Evolutionary conservation across 1,140 invertebrate genomes (phyloP).

Genomic region (Thrips palmi): DNA sequence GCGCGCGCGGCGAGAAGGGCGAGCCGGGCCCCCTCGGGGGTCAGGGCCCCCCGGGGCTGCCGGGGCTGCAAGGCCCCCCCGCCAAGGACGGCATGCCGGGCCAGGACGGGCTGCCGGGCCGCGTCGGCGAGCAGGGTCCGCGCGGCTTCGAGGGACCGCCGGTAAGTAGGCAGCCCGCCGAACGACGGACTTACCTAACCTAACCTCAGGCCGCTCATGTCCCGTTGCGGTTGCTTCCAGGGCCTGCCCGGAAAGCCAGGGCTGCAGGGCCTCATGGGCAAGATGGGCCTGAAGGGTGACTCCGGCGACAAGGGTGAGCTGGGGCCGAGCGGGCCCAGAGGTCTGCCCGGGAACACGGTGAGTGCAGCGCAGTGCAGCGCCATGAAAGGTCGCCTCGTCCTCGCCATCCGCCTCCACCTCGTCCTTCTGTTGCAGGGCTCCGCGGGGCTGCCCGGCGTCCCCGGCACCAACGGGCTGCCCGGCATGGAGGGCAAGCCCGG

Average conservation of each 20-base stretch:
- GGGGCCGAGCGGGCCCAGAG: conserved; percentile 24
- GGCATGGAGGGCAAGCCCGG: conserved; percentile 21
- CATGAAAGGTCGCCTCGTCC: no score
- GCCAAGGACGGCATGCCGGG: conserved; percentile 22
- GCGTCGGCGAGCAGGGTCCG: conserved; percentile 26
- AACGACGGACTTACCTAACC: no score
- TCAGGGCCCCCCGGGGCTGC: conserved; percentile 18
- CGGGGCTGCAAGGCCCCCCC: conserved; percentile 19
- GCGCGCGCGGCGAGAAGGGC: conserved; percentile 24
- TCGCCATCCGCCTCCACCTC: no score
- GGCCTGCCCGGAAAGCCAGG: conserved; percentile 19
- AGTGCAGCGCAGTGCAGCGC: no score
- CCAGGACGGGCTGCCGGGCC: conserved; percentile 24
- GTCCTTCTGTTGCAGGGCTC: conserved; percentile 15
- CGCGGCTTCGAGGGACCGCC: conserved; percentile 22
- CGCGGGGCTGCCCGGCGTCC: conserved; percentile 16
- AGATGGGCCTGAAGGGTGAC: conserved; percentile 23
- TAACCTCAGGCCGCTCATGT: conserved; percentile 18
- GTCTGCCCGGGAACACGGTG: conserved; percentile 19
- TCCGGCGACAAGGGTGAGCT: conserved; percentile 26
- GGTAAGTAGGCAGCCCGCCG: no score
- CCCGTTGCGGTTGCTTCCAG: conserved; percentile 17
- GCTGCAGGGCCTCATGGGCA: conserved; percentile 20
- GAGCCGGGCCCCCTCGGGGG: conserved; percentile 21
- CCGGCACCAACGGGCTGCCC: conserved; percentile 17